Percentiles rank a stretch among this genome's conserved stretches.
Evolutionary conservation across 2,888 invertebrate genomes (phyloP).

Genomic region (Drosophila emarginata): DNA sequence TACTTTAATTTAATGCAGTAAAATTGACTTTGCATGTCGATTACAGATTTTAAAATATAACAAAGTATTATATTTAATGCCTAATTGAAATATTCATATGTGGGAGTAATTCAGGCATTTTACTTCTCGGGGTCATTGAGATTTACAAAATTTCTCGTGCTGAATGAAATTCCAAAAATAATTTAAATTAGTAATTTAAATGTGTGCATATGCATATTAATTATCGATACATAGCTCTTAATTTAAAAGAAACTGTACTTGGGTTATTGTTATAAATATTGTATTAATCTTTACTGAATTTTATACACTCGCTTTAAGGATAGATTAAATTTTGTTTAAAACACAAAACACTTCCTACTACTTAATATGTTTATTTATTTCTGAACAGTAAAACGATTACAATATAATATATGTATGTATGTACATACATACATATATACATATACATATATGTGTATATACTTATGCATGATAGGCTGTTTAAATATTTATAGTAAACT

Average conservation of each 20-base stretch:
- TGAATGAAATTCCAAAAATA: background rate
- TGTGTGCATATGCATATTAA: background rate
- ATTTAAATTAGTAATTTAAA: background rate
- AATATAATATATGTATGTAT: too few species aligned
- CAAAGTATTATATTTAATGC: background rate
- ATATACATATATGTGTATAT: background rate
- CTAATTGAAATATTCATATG: background rate
- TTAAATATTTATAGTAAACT: too few species aligned
- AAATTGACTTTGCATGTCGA: constrained; percentile 32
- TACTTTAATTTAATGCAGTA: constrained; percentile 36
- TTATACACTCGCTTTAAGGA: too few species aligned
- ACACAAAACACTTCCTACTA: too few species aligned
- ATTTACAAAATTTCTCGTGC: background rate
- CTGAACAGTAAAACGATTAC: too few species aligned
- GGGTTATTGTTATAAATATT: too few species aligned
- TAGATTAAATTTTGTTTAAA: too few species aligned
- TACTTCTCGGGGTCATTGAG: background rate
- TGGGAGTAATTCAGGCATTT: background rate
- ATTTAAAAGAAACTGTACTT: too few species aligned
- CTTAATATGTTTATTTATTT: too few species aligned
- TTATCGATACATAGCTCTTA: too few species aligned
- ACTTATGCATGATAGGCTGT: too few species aligned
- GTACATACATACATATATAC: background rate
- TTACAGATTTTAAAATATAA: constrained; percentile 21
- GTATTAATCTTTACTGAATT: too few species aligned